Percentiles rank a stretch among this genome's conserved stretches.
These are phyloP conservation scores for Rhagonycha fulva DNA, from an alignment of 2,888 invertebrate species.

Conservation along the genomic window DNA sequence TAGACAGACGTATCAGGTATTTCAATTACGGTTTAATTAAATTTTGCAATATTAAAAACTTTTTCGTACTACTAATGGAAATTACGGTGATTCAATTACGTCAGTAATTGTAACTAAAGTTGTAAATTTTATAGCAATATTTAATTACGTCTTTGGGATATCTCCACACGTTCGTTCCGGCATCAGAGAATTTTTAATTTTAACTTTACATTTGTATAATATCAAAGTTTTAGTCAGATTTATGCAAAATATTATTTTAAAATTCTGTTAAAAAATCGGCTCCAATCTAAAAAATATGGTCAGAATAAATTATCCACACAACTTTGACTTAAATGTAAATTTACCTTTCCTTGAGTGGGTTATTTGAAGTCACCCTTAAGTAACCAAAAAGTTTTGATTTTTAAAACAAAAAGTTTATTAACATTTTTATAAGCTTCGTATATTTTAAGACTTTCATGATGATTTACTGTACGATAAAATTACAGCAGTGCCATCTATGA, in stretches of 20 bases:
- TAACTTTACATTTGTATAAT: neutral
- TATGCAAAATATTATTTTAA: neutral
- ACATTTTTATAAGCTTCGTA: neutral
- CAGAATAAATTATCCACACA: neutral
- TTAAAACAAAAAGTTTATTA: neutral
- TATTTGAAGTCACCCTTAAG: neutral
- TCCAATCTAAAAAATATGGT: neutral
- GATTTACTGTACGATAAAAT: neutral
- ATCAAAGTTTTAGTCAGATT: neutral
- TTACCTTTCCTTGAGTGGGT: neutral
- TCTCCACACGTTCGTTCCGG: neutral
- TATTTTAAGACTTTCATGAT: neutral
- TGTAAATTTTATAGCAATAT: neutral
- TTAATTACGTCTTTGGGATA: neutral
- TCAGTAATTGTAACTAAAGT: neutral
- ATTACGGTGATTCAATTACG: slow-evolving; percentile 4
- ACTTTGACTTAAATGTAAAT: neutral
- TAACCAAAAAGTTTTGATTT: neutral
- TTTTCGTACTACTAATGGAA: slow-evolving; percentile 6
- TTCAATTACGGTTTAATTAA: slow-evolving; percentile 34
- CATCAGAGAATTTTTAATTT: neutral
- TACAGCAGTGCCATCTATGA: neutral
- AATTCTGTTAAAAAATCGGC: neutral
- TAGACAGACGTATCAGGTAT: slow-evolving; percentile 35
- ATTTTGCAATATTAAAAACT: slow-evolving; percentile 19